phyloP scores from a whole-genome alignment of 1,140 invertebrate species.

The Nasonia longicornis region DNA sequence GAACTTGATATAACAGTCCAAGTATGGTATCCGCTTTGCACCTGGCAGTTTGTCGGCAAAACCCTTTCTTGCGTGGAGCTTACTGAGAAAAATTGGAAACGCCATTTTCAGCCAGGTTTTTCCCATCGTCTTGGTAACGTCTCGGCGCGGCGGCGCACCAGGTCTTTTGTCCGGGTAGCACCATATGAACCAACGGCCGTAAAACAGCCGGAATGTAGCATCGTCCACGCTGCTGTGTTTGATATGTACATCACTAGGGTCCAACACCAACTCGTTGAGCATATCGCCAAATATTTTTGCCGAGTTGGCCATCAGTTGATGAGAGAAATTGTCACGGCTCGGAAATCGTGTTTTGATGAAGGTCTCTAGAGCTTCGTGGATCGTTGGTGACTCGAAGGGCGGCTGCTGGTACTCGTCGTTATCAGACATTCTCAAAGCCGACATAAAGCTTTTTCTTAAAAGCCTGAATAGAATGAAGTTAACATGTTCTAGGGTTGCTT shows the following conservation, averaged over 20 bases:
- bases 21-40: not conserved
- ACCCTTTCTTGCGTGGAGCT: not conserved
- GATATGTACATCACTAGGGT: not conserved
- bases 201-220: not conserved
- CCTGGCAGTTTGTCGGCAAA: not conserved
- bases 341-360: not conserved
- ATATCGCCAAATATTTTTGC: not conserved
- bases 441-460: not conserved
- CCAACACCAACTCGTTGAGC: not conserved
- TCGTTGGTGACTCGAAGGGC: not conserved
- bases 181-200: not conserved
- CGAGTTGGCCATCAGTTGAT: not conserved
- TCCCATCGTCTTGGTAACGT: not conserved
- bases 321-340: not conserved
- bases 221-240: not conserved
- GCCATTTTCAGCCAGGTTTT: not conserved
- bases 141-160: too few species aligned
- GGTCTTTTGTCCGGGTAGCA: not conserved
- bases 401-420: not conserved
- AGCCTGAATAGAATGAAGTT: not conserved
- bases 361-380: not conserved
- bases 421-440: not conserved
- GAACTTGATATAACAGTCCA: not conserved
- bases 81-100: not conserved
- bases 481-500: not conserved